Base-by-base conservation (phyloP, 2,797 vertebrate species). In the Phylloscopus collybita region DNA sequence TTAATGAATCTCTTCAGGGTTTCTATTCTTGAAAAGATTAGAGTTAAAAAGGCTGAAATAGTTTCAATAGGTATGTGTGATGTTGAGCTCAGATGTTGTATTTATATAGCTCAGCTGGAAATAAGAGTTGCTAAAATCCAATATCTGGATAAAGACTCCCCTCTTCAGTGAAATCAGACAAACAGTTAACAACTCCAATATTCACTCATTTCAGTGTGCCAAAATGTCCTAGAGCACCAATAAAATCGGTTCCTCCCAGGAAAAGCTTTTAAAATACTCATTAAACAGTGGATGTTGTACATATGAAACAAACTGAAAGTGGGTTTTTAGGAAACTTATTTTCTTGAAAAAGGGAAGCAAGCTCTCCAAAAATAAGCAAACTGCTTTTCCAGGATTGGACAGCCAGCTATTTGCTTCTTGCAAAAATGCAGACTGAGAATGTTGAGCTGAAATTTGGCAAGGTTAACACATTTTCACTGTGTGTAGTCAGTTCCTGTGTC, bases 1-100 rank as follows among this genome's bases (percentile, higher is more conserved):
- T 93, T 95, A 93, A 92, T 92, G 45, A 85, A 65, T 89, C 79
- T 96, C 88, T 93, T 83, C 59, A 91, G 89, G 79, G 86, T 87
- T 94, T 94, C 81, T 89, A 4, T 85, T 89, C 57, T 83, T 80
- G 50, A 89, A 85, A 73, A 92, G 91, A 95, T 93, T 92, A 93
- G 86, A 42, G 45, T 64, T 90, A 44, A 78, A 91, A 76, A 93
- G 69, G 30, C 84, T 74, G 74, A 82, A 91, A 80, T 11, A 23
- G 53, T 82, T 93, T 94, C 80, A 76, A 61, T 61, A 83, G 69
- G 53, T 71, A 86, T 64, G 54, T 91, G 93, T 74, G 86, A 82
- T 76, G 50, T 70, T 92, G 69, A 87, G 78, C 86, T 95, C 53
- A 83, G 71, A 50, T 65, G 30, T 4, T 71, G 64, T 74, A 40